phyloP scores from a whole-genome alignment of 2,888 invertebrate species.

The Drosophila picticornis region DNA sequence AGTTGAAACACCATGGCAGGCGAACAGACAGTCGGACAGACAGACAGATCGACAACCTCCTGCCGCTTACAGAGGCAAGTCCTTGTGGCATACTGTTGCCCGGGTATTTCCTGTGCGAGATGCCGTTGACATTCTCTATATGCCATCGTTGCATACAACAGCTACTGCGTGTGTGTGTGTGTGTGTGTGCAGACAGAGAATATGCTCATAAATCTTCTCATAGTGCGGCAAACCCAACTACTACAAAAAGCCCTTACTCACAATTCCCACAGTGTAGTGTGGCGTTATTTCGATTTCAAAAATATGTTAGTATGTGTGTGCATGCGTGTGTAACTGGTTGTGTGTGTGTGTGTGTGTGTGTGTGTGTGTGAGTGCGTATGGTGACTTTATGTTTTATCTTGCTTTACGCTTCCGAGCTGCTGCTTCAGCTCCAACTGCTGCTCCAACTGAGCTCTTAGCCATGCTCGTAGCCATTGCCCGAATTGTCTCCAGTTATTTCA shows the following conservation, averaged over 20 bases:
- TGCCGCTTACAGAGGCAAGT: conserved; percentile 39
- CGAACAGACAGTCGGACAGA: neutral
- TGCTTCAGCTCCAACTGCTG: conserved; percentile 11
- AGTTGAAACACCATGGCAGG: conserved; percentile 50
- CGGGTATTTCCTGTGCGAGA: conserved; percentile 47
- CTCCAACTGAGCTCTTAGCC: conserved; percentile 39
- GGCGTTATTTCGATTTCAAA: conserved; percentile 59
- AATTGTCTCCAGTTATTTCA: conserved; percentile 73
- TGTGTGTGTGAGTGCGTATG: conserved; percentile 49
- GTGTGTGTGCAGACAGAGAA: conserved; percentile 51
- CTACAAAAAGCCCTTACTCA: neutral
- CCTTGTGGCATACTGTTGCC: conserved; percentile 63
- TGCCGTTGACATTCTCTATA: conserved; percentile 55
- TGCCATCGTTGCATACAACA: conserved; percentile 51
- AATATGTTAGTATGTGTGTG: conserved; percentile 35
- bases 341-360: conserved; percentile 7
- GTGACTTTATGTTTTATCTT: conserved; percentile 74
- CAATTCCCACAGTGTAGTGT: conserved; percentile 21
- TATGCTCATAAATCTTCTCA: conserved; percentile 73
- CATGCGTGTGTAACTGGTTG: conserved; percentile 25
- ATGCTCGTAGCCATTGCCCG: conserved; percentile 39
- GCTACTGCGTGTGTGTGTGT: neutral
- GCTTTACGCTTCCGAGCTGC: conserved; percentile 76
- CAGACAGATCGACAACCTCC: conserved; percentile 6
- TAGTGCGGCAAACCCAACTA: conserved; percentile 20